Base-by-base conservation (phyloP, 2,888 invertebrate species). In the Fragum whitleyi region DNA sequence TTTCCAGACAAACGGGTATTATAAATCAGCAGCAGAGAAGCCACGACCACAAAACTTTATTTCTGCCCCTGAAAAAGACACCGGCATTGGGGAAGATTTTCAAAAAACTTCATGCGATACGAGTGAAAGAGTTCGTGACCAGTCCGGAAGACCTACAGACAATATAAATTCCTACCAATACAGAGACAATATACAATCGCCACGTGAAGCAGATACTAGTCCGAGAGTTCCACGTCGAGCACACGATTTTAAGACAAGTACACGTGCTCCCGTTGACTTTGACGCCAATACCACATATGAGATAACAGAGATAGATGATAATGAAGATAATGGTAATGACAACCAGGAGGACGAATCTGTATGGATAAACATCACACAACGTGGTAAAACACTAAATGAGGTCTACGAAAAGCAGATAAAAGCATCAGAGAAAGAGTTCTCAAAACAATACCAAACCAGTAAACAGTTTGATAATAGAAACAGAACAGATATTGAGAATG, bases 281-380 rank as follows among this genome's bases (percentile, higher is more conserved):
- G 47, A 2, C 14, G n/a, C 47, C 14, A 14, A 47, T 47, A 16
- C 5, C 47, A 47, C 14, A 9, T 47, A 47, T 47, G 47, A n/a
- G 47, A 14, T 47, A 14, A 47, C 47, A 5, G 47, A 47, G 47
- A 47, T 19, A 3, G n/a, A 14, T 14, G 47, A 47, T 16, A 47
- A 5, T 47, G n/a, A 14, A 14, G 61, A 19, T n/a, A 29, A 7
- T 11, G 29, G 32, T 32, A 23, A 62, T 6, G 36, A 36, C 19
- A 32, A 62, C 16, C 26, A 61, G n/a, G 65, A 65, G 11, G 42
- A 57, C 3, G 57, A 65, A 9, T 65, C 65, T 16, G 23, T 42
- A 23, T 65, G 65, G 65, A 21, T 65, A 11, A 65, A 65, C 23
- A 65, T 65, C 14, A 65, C 65, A 21, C 21, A 21, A 21, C 65